Base-by-base conservation (phyloP, 2,113 vertebrate species). In the Rhipidura dahli region DNA sequence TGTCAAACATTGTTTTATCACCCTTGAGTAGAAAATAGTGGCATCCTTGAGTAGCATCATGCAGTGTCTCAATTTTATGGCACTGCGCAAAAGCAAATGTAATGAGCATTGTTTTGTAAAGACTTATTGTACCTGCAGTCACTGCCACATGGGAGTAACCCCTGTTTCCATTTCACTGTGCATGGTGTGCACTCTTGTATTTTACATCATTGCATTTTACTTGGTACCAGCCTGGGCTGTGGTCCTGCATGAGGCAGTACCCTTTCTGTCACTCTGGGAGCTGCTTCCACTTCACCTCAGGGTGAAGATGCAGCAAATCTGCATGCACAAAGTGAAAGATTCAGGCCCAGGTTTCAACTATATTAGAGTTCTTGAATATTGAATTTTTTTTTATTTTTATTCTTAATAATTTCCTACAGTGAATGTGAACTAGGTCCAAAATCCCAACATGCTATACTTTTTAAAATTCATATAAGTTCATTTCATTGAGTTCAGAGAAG, bases 131-230 rank as follows among this genome's bases (percentile, higher is more conserved):
- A 14, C 39, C 45, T 15, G 4, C 42, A 22, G 39, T 65, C 66
- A 45, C 39, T 68, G 86, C 11, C 20, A n/a, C 9, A 1, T 14
- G 33, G n/a, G 8, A 10, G 22, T 78, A 37, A 66, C 17, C 9
- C 22, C 10, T 2, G 1, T 71, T 88, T 57, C 42, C 11, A 4
- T 68, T 72, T 89, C 0, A 1, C 12, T 42, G 0, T 69, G 66
- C 1, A 0, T n/a, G n/a, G 12, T 26, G 8, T 26, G 2, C 77
- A 23, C 16, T 39, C 31, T 20, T 21, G 9, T 84, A 47, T 73
- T 87, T 53, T 33, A 54, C 10, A 56, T 53, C 5, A 1, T 40
- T 15, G 1, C 8, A 4, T 84, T 81, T 81, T 63, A 26, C 56
- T 70, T 8, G 8, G 11, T 57, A 63, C 27, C 50, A 57, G 12